Evolutionary conservation across 2,797 vertebrate genomes (phyloP).

Genomic region (Macroramphosus scolopax): DNA sequence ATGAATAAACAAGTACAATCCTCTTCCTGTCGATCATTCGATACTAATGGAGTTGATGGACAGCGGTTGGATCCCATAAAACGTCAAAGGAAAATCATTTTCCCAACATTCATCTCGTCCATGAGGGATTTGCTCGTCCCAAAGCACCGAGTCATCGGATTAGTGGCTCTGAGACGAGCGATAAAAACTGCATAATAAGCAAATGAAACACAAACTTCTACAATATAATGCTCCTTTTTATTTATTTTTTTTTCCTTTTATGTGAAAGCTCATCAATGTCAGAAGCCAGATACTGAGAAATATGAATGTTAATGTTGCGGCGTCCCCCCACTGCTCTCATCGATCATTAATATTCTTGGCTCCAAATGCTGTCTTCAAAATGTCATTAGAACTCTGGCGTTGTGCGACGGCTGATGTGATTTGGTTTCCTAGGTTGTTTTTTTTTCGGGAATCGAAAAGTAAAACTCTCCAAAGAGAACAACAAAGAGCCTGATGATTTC

Average conservation of each 20-base stretch:
- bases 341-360: conserved; percentile 22
- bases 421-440: conserved; percentile 12
- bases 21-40: no score
- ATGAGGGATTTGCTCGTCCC: conserved; percentile 21
- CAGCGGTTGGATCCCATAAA: no score
- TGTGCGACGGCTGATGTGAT: conserved; percentile 6
- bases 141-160: background rate
- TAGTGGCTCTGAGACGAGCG: conserved; percentile 12
- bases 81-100: no score
- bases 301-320: conserved; percentile 30
- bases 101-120: background rate
- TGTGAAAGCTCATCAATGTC: conserved; percentile 26
- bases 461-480: conserved; percentile 10
- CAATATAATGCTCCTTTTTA: background rate
- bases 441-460: background rate
- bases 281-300: conserved; percentile 25
- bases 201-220: conserved; percentile 13
- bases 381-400: conserved; percentile 23
- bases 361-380: conserved; percentile 25
- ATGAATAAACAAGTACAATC: no score
- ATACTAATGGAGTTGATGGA: no score
- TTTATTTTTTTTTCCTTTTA: conserved; percentile 3
- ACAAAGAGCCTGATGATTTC: no score
- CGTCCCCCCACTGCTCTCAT: conserved; percentile 12
- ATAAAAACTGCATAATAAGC: conserved; percentile 6